phyloP scores from a whole-genome alignment of 2,888 invertebrate species.

The Drosophila histrio region DNA sequence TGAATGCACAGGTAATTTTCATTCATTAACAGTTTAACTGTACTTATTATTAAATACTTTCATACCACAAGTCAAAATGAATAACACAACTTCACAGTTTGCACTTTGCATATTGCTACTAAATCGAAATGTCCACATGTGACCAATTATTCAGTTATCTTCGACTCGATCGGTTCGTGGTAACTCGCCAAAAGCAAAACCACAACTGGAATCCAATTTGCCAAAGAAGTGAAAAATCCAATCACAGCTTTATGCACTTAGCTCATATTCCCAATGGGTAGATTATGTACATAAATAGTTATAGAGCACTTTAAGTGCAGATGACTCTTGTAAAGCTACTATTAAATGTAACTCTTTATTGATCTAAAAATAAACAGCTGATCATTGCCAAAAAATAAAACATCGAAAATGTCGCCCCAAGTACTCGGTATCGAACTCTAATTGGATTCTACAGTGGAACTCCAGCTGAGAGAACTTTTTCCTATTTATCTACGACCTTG shows the following conservation, averaged over 20 bases:
- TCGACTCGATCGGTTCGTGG: not conserved
- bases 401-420: not conserved
- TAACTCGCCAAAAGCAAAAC: not conserved
- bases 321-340: not conserved
- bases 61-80: not conserved
- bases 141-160: not conserved
- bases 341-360: not conserved
- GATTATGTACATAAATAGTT: not conserved
- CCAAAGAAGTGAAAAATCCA: not conserved
- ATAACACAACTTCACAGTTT: not conserved
- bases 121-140: not conserved
- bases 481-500: not conserved
- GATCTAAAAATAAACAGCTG: not conserved
- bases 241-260: not conserved
- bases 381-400: not conserved
- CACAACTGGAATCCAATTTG: not conserved
- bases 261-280: not conserved
- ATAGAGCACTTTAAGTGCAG: not conserved
- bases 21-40: not conserved
- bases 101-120: not conserved
- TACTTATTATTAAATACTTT: not conserved
- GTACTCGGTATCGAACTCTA: not conserved
- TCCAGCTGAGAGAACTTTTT: not conserved
- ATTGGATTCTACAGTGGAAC: not conserved
- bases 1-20: not conserved